Conservation (phyloP, 2,797 vertebrate species). For the Hoplostethus mediterraneus region DNA sequence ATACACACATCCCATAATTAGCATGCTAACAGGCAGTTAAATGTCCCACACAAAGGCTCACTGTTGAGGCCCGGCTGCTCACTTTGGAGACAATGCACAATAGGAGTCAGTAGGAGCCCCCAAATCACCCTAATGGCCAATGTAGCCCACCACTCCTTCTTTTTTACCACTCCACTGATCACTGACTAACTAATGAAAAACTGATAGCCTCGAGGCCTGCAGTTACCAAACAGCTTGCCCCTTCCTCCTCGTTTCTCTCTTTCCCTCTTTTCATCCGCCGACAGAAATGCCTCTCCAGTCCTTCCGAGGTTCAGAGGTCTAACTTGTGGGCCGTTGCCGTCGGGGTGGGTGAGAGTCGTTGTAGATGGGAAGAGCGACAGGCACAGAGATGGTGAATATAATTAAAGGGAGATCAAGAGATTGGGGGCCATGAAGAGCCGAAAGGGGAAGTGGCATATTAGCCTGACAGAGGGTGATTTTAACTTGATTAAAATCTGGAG, state of each 20-base stretch:
- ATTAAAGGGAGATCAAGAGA: conserved; percentile 45
- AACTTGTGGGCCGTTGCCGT: conserved; percentile 17
- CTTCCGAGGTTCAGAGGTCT: conserved; percentile 65
- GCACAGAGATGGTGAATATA: conserved; percentile 34
- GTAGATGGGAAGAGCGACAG: conserved; percentile 40
- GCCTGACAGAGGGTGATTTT: conserved; percentile 43
- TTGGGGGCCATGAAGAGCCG: conserved; percentile 21
- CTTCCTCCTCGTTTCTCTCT: conserved; percentile 49
- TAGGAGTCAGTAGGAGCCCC: conserved; percentile 75
- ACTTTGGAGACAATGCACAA: conserved; percentile 80
- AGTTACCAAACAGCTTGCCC: conserved; percentile 60
- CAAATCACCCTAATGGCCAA: conserved; percentile 71
- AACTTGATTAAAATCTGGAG: conserved; percentile 58
- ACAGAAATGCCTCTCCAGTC: conserved; percentile 56
- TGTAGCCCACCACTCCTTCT: conserved; percentile 61
- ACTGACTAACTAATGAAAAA: conserved; percentile 72
- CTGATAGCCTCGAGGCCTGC: conserved; percentile 69
- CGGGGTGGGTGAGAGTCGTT: conserved; percentile 16
- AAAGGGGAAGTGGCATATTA: conserved; percentile 47
- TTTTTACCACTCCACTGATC: conserved; percentile 61
- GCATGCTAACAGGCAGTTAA: conserved; percentile 81
- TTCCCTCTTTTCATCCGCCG: conserved; percentile 59
- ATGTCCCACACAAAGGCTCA: conserved; percentile 77
- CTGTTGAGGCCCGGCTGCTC: conserved; percentile 75
- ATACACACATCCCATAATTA: conserved; percentile 79